Evolutionary conservation across 2,113 vertebrate genomes (phyloP), one percentile per base, ranked within the genome.

Genomic region (Tachysurus vachellii): DNA sequence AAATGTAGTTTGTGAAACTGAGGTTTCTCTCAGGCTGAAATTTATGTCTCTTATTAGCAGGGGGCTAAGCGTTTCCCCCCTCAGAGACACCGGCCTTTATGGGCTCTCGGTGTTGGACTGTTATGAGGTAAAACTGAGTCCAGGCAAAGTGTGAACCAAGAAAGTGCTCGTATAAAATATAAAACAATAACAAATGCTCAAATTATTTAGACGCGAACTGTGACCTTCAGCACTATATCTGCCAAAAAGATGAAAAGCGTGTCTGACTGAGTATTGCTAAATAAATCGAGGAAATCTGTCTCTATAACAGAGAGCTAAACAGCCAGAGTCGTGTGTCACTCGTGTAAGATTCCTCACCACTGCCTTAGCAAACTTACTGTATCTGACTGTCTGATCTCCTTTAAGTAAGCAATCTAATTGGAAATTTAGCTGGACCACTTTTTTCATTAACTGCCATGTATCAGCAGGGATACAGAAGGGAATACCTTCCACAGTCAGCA

Each of bases 31-130:
- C 61, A 62, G n/a, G n/a, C 87, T 76, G 87, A 88, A 90, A 91
- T 92, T 91, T 91, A 91, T 89, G 83, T 68, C 81, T 88, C 87
- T 88, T 89, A 92, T 92, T 92, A 92, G 88, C 61, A 61, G 47
- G 84, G 86, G 89, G 81, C 82, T 31, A 77, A 56, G 71, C 62
- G 66, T 86, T 88, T 71, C n/a, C 86, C 80, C 79, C 77, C 59
- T 77, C 53, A 19, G 81, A 90, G 87, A 76, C 84, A 77, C 59
- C 54, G 73, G 59, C 36, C 82, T 90, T 90, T 90, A 87, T 82
- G 87, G 71, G 87, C 70, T 87, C 83, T 88, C 81, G 84, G 68
- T 75, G 75, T 81, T 11, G 71, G 36, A 86, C 64, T 28, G 66
- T 90, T 88, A 90, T 86, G 84, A 90, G 77, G 85, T 84, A 88